A percentile compares a stretch with the other conserved stretches of the same genome.
Conservation (phyloP, 2,113 vertebrate genomes). For the Phrynocephalus versicolor region DNA sequence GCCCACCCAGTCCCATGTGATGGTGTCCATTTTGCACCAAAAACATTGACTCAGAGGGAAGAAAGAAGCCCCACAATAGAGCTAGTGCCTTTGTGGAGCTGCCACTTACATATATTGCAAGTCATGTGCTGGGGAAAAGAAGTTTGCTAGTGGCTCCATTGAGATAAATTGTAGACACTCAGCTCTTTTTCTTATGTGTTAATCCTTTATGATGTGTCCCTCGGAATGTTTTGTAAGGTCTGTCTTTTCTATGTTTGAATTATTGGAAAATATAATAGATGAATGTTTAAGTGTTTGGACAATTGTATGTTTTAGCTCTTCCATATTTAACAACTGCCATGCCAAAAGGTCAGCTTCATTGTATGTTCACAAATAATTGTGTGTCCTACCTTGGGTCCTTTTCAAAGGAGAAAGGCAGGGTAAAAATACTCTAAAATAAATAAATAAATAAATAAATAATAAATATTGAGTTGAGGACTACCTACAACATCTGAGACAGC, state of each 20-base stretch:
- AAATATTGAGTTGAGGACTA: too few species aligned
- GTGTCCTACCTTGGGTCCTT: too few species aligned
- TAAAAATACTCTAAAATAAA: too few species aligned
- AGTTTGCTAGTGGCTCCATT: background rate
- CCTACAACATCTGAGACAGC: too few species aligned
- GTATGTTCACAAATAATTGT: background rate
- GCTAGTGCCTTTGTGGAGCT: too few species aligned
- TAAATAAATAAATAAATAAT: too few species aligned
- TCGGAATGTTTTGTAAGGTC: background rate
- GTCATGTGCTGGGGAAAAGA: background rate
- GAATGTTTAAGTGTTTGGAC: background rate
- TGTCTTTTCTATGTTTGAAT: background rate
- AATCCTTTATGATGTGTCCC: background rate
- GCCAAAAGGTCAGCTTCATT: background rate
- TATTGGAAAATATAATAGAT: background rate
- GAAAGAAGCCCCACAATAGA: too few species aligned
- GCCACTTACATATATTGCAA: too few species aligned
- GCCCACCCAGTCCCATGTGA: too few species aligned
- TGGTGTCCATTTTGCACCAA: too few species aligned
- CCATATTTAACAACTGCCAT: background rate
- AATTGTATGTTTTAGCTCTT: background rate
- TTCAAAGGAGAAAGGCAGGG: too few species aligned
- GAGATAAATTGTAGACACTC: background rate
- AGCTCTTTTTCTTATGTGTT: background rate
- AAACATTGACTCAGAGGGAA: too few species aligned